Conservation (phyloP, 1,140 invertebrate species). For the Anoplophora glabripennis region DNA sequence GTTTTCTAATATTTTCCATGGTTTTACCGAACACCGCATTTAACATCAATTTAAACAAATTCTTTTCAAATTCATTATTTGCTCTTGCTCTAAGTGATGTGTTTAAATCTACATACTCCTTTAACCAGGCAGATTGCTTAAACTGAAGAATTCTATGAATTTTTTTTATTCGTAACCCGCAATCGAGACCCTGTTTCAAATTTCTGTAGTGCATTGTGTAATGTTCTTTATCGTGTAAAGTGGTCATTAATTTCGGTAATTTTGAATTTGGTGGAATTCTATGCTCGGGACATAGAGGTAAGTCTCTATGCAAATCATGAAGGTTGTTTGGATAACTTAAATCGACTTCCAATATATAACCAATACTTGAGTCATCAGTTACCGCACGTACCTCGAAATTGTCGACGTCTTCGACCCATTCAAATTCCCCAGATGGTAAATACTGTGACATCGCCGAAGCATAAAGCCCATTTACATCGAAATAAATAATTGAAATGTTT, state of each 20-base stretch:
- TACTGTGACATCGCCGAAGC: slow-evolving; percentile 3
- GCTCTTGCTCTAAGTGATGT: slow-evolving; percentile 38
- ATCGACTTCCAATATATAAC: slow-evolving; percentile 10
- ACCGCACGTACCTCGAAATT: neutral
- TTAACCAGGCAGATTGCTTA: slow-evolving; percentile 45
- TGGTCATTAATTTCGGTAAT: slow-evolving; percentile 46
- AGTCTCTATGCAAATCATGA: neutral
- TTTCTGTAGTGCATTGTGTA: slow-evolving; percentile 47
- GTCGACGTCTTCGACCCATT: neutral
- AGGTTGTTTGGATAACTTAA: neutral
- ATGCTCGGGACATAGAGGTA: slow-evolving; percentile 46
- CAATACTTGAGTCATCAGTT: neutral
- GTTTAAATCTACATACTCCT: slow-evolving; percentile 48
- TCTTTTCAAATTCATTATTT: slow-evolving; percentile 50
- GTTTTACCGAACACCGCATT: too few relatives aligned
- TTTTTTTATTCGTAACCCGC: neutral
- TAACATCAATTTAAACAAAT: slow-evolving; percentile 41
- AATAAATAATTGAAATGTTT: too few relatives aligned
- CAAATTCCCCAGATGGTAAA: neutral
- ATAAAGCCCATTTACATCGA: neutral
- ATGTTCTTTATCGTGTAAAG: slow-evolving; percentile 33
- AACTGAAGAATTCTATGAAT: slow-evolving; percentile 40
- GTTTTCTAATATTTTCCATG: too few relatives aligned
- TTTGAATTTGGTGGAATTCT: slow-evolving; percentile 25
- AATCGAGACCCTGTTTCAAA: neutral